Base-by-base conservation (phyloP, 2,888 invertebrate species). In the Camponotus fellah region DNA sequence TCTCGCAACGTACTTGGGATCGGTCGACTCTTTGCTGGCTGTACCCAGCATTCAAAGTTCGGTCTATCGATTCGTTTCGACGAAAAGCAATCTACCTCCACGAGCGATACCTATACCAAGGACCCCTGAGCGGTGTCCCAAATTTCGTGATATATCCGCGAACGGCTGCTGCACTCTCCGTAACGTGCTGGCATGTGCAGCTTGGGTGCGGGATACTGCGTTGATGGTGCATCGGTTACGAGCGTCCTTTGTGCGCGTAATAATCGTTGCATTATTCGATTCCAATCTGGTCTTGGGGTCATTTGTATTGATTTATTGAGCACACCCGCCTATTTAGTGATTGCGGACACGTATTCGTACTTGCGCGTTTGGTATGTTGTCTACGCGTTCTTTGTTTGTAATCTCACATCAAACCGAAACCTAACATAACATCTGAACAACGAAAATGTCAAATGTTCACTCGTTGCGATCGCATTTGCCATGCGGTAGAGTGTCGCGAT, bases 271-370 rank as follows among this genome's bases (percentile, higher is more conserved):
- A 76, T 84, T 84, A 76, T 80, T 85, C 84, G 81, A 76, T 85
- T 85, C 84, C 85, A 85, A 85, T 85, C 84, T 80, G 71, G 53
- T 76, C 84, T 71, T 66, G 69, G 64, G 80, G 71, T 60, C 75
- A 80, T 84, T 85, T 75, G 75, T 85, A 84, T 84, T 75, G 85
- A 85, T 84, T 85, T 85, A 84, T 84, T 74, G 84, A 80, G 53
- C 66, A 82, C 75, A 34, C 26, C 75, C 32, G 68, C 8, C 68
- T 71, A 40, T 64, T 80, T 79, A 37, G 46, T 21, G 71, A 79
- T 79, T 79, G 34, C 46, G 46, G 43, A 46, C 69, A 69, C 69
- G 46, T 79, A 69, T 12, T 14, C 69, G 46, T 79, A 69, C 17
- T 14, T 12, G 58, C 46, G 32, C 68, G n/a, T 32, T 43, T 53